Evolutionary conservation across 2,113 vertebrate genomes (phyloP).

Genomic region (Morone saxatilis): DNA sequence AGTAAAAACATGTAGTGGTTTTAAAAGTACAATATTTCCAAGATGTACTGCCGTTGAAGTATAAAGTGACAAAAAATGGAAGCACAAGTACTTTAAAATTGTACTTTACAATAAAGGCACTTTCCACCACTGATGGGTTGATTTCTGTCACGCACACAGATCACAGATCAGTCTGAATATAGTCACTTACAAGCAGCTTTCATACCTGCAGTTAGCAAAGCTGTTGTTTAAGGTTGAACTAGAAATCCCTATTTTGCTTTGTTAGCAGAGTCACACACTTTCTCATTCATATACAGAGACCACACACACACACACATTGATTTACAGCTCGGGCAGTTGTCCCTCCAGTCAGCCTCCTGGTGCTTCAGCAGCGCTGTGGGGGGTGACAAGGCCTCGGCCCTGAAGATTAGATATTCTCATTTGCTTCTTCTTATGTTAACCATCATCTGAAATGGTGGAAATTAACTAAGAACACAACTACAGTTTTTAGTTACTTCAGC

Average conservation of each 20-base stretch:
- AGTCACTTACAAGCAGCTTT: background rate
- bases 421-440: slow-evolving; percentile 40
- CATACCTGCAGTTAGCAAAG: background rate
- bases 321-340: slow-evolving; percentile 78
- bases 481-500: background rate
- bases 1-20: background rate
- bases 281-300: slow-evolving; percentile 31
- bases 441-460: background rate
- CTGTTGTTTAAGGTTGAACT: background rate
- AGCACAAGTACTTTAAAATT: background rate
- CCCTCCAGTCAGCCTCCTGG: slow-evolving; percentile 52
- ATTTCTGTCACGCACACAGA: background rate
- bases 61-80: background rate
- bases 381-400: slow-evolving; percentile 21
- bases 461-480: background rate
- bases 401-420: slow-evolving; percentile 47
- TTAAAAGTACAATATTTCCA: background rate
- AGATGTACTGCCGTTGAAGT: background rate
- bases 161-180: slow-evolving; percentile 5
- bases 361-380: slow-evolving; percentile 45
- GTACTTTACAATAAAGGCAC: background rate
- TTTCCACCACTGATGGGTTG: background rate
- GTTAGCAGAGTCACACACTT: background rate
- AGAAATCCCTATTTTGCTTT: background rate
- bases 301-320: slow-evolving; percentile 60